Evolutionary conservation across 2,113 vertebrate species (phyloP).

Genomic region (Elachura formosa): DNA sequence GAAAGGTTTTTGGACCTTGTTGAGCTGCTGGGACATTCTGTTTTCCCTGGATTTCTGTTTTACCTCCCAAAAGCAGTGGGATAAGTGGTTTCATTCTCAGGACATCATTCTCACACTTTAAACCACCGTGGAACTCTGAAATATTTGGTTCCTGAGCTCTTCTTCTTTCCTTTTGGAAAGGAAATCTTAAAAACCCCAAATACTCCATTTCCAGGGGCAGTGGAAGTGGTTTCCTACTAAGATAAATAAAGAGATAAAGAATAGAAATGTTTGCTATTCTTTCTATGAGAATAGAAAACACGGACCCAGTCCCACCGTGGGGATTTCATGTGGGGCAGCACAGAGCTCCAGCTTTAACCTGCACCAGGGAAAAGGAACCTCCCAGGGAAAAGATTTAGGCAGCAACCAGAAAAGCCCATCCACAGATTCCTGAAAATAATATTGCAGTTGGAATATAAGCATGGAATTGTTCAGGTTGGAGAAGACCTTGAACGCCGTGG

Average conservation of each 20-base stretch:
- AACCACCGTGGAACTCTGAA: not conserved
- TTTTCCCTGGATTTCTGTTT: not conserved
- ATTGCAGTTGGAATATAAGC: too few species aligned
- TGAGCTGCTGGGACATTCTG: not conserved
- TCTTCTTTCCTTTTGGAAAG: not conserved
- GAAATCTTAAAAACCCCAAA: not conserved
- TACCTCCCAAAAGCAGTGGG: not conserved
- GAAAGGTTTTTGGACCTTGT: not conserved
- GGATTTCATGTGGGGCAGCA: not conserved
- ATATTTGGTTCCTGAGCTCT: not conserved
- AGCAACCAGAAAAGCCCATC: not conserved
- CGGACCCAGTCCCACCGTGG: not conserved
- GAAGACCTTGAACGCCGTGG: not conserved
- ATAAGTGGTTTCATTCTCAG: not conserved
- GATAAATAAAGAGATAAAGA: not conserved
- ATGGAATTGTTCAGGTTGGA: not conserved
- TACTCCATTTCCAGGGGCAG: not conserved
- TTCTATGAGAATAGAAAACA: not conserved
- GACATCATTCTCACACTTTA: not conserved
- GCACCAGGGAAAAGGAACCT: not conserved
- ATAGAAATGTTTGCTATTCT: too few species aligned
- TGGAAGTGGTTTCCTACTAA: not conserved
- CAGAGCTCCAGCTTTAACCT: not conserved
- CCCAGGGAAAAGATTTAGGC: not conserved
- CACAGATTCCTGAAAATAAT: not conserved